These are phyloP conservation scores for Pemphigus obesinymphae DNA, from an alignment of 1,140 invertebrate genomes.

Conservation along the genomic window DNA sequence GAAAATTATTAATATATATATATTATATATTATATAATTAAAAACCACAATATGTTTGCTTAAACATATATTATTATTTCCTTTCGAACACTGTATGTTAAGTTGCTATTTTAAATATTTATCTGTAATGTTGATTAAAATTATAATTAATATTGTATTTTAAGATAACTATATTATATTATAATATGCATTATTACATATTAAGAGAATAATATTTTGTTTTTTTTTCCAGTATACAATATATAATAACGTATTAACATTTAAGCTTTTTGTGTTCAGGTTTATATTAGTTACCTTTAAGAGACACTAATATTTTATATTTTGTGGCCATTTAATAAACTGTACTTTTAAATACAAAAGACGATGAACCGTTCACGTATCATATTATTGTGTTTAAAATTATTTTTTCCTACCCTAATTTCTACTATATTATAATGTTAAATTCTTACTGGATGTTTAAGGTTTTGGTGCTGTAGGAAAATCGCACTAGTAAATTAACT, in stretches of 20 bases:
- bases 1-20: not conserved
- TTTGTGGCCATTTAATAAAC: not conserved
- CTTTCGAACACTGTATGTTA: not conserved
- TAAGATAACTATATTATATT: too few relatives aligned
- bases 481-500: too few relatives aligned
- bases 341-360: not conserved
- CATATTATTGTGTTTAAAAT: too few relatives aligned
- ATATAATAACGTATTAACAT: slow-evolving; percentile 1
- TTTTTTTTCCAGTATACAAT: not conserved
- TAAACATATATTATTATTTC: not conserved
- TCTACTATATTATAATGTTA: too few relatives aligned
- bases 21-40: not conserved
- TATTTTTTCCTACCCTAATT: too few relatives aligned
- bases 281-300: not conserved
- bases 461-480: too few relatives aligned
- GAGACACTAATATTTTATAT: not conserved
- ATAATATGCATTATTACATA: not conserved
- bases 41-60: not conserved
- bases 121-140: not conserved
- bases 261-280: too few relatives aligned
- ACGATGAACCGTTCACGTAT: not conserved
- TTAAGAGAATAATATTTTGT: not conserved
- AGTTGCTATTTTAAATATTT: too few relatives aligned
- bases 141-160: not conserved
- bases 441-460: too few relatives aligned